Evolutionary conservation across 2,797 vertebrate genomes (phyloP), one percentile per base, ranked within the genome.

Genomic region (Pipistrellus nathusii): DNA sequence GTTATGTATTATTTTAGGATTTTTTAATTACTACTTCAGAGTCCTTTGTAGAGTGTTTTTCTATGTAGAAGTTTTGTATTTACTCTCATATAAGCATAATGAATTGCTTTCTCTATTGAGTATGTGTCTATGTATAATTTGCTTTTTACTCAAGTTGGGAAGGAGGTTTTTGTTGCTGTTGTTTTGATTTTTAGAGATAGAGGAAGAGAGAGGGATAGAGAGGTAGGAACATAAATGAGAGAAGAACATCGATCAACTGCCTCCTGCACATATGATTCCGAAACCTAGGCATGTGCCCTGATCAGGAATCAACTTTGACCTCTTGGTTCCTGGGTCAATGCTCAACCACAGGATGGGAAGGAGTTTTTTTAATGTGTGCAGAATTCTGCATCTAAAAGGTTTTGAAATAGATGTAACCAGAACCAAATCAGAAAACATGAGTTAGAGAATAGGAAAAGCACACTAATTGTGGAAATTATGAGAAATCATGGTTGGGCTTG

Each of bases 11-110:
- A 66, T 87, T 27, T 89, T 85, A 69, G 15, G 32, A 73, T 82
- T 89, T 93, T 91, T 78, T 88, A 75, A n/a, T 69, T 88, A 59
- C 41, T 88, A 46, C 18, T 83, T 93, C 3, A 68, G 68, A 62
- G 27, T 27, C 9, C 32, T 66, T 53, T 85, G 69, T 53, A 57
- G 38, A 68, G 46, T 66, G 68, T 85, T 90, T 76, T 95, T 53
- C 62, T 78, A 7, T 44, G n/a, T 94, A 68, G 32, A 46, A 38
- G 30, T 94, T 90, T 77, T 8, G 15, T 89, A 90, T 93, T 90
- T 81, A 72, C 92, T 1, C 41, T 95, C 82, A 32, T 68, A 18
- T 72, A 83, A 35, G 20, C 53, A 72, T 73, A 68, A 91, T 64
- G 20, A 32, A n/a, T 94, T 90, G 32, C 30, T 82, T 89, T 75